These are phyloP conservation scores for Heliopora coerulea DNA, from an alignment of 92 coral and sea anemone genomes.

Conservation along the genomic window DNA sequence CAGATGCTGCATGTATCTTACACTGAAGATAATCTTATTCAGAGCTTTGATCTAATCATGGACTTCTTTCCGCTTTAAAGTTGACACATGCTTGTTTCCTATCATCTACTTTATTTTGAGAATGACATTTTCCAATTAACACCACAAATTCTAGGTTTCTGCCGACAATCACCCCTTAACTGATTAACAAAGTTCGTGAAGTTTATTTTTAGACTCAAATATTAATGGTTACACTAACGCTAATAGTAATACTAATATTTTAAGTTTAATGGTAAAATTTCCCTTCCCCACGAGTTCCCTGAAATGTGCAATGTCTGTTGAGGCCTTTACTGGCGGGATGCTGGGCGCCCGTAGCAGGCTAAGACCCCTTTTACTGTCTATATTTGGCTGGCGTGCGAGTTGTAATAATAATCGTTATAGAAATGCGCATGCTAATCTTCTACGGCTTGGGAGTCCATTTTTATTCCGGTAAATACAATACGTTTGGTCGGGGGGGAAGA, in stretches of 20 bases:
- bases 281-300: too few species aligned
- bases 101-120: conserved; percentile 6
- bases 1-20: not conserved
- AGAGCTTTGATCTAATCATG: not conserved
- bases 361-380: too few species aligned
- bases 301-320: too few species aligned
- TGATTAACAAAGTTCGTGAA: not conserved
- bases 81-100: conserved; percentile 2
- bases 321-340: too few species aligned
- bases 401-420: too few species aligned
- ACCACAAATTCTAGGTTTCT: not conserved
- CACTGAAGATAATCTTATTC: not conserved
- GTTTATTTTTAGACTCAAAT: not conserved
- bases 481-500: too few species aligned
- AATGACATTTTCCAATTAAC: not conserved
- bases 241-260: not conserved
- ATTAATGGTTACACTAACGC: not conserved
- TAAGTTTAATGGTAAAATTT: too few species aligned
- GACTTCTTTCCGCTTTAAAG: not conserved
- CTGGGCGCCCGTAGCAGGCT: too few species aligned
- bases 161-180: not conserved
- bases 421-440: too few species aligned
- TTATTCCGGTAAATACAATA: too few species aligned
- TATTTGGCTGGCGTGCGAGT: too few species aligned
- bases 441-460: too few species aligned